Percentiles rank a stretch among this genome's conserved stretches.
Evolutionary conservation across 2,113 vertebrate species (phyloP).

Genomic region (Falcunculus frontatus): DNA sequence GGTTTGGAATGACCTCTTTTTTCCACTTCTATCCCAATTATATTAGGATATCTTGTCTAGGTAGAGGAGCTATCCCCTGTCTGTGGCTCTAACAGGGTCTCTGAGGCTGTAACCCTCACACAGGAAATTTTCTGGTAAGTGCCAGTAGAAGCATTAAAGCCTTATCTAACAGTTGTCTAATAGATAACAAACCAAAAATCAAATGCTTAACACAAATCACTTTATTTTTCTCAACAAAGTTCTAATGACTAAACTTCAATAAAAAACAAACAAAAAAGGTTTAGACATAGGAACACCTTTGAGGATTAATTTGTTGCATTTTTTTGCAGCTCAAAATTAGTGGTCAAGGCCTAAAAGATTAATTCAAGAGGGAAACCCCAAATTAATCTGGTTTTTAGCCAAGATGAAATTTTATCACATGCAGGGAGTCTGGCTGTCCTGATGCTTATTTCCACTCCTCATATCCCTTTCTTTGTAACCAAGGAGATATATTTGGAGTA

Average conservation of each 20-base stretch:
- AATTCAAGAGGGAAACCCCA: not conserved
- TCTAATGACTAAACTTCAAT: not conserved
- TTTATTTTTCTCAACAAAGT: not conserved
- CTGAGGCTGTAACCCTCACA: not conserved
- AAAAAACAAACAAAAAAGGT: not conserved
- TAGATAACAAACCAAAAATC: not conserved
- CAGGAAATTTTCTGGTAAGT: not conserved
- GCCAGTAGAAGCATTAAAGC: not conserved
- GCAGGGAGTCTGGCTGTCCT: not conserved
- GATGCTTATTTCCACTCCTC: not conserved
- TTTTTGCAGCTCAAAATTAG: not conserved
- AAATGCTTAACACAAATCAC: not conserved
- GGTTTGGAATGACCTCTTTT: not conserved
- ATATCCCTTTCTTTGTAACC: not conserved
- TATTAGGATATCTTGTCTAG: not conserved
- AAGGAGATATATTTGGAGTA: not conserved
- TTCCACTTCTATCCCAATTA: not conserved
- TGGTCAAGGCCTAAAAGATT: not conserved
- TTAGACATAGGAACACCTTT: not conserved
- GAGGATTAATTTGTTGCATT: not conserved
- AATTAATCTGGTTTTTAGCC: not conserved
- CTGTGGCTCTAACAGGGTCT: not conserved
- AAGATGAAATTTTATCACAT: not conserved
- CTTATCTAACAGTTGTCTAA: not conserved
- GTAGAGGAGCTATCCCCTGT: not conserved